Conservation (phyloP, 1,140 invertebrate genomes). For the Eumaeus atala region DNA sequence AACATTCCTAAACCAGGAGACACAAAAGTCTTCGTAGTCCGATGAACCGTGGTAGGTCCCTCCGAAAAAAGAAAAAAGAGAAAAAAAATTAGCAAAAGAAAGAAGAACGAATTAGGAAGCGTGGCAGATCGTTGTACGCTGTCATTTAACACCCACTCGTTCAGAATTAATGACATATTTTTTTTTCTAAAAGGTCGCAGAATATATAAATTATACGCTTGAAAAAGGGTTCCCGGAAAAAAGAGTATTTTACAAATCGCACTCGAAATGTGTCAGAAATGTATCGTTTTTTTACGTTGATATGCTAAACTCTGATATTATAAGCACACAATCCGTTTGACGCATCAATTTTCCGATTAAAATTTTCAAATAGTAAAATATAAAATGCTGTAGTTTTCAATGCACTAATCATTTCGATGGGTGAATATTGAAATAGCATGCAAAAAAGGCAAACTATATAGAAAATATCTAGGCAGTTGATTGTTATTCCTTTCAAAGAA, state of each 20-base stretch:
- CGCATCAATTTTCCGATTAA: slow-evolving; percentile 27
- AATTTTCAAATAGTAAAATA: slow-evolving; percentile 22
- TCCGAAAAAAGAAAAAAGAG: too few relatives aligned
- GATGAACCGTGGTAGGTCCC: too few relatives aligned
- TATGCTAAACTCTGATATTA: slow-evolving; percentile 37
- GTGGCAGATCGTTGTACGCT: neutral
- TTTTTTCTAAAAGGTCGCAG: slow-evolving; percentile 25
- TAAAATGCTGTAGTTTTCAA: slow-evolving; percentile 21
- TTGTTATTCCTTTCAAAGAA: too few relatives aligned
- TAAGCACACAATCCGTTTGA: slow-evolving; percentile 34
- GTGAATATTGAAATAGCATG: too few relatives aligned
- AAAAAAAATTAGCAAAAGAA: too few relatives aligned
- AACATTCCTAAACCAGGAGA: too few relatives aligned
- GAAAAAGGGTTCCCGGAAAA: slow-evolving; percentile 29
- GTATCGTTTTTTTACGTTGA: slow-evolving; percentile 35
- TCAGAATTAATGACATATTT: slow-evolving; percentile 5
- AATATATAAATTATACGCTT: slow-evolving; percentile 34
- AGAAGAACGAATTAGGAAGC: neutral
- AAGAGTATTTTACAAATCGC: slow-evolving; percentile 37
- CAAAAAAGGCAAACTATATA: too few relatives aligned
- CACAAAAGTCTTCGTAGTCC: too few relatives aligned
- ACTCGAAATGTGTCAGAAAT: slow-evolving; percentile 35
- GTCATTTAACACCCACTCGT: slow-evolving; percentile 2
- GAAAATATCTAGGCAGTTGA: too few relatives aligned
- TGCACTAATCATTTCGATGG: slow-evolving; percentile 14